Evolutionary conservation across 2,888 invertebrate genomes (phyloP), one percentile per base, ranked within the genome.

Genomic region (Chironomus riparius): DNA sequence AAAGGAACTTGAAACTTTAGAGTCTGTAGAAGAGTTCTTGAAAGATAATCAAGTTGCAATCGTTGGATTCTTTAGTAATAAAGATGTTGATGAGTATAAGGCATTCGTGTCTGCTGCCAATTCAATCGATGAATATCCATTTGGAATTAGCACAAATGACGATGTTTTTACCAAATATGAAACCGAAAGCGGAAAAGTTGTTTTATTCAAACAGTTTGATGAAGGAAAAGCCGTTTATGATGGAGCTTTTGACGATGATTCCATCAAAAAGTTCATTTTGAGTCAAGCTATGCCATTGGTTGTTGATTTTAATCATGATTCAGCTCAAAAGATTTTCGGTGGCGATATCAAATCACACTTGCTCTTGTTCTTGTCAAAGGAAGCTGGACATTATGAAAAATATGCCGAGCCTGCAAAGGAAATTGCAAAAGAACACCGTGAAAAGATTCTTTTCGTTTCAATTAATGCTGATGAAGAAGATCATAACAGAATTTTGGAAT

Each of bases 281-380:
- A 87, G 90, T 62, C 91, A 97, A 82, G 90, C 94, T 76, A 87
- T 98, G 83, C 98, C 98, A 21, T 85, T 94, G 78, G 90, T 98
- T 79, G 93, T 97, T 76, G 98, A 98, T 85, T 98, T 98, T 87
- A 97, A 95, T 80, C 97, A 97, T 81, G 95, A 98, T 84, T 97
- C 96, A 47, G 98, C 99, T 12, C 93, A 95, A 83, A 97, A 97
- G 85, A 97, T 99, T 86, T 99, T 99, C 83, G 96, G 97, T 76
- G 98, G 98, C 79, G 94, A 96, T 77, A 94, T 99, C 86, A 98
- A 98, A 86, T 94, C 92, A 81, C 99, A 99, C 85, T 88, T 98
- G 79, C 88, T 99, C 78, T 86, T 99, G 82, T 99, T 99, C 90
- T 87, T 98, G 80, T 95, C 94, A 82, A 95, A 97, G 87, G 91